Evolutionary conservation across 2,888 invertebrate genomes (phyloP), one percentile per base, ranked within the genome.

Genomic region (Lasioglossum villosulum): DNA sequence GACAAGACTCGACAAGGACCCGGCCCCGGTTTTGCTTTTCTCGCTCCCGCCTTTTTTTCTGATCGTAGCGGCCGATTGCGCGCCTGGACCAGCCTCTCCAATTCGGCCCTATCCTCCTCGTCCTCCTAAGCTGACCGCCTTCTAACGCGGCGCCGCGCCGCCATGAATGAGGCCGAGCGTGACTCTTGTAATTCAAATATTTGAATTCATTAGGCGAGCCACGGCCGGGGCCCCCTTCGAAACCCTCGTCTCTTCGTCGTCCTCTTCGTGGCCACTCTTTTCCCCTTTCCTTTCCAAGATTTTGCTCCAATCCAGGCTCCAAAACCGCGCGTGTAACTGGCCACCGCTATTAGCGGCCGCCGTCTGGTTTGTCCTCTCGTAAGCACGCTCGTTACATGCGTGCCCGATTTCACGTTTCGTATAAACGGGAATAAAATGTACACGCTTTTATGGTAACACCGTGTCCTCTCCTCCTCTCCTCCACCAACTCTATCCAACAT

Each of bases 11-110:
- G 56, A 56, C 56, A 56, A 56, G 56, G 56, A 56, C 56, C 68
- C 68, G 23, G 56, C 75, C 56, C 82, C 82, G 82, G 75, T 87
- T 86, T 88, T 88, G 37, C 87, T 92, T 89, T 89, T 83, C 89
- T 88, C 89, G 87, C 87, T 90, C 45, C 88, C 84, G 88, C 89
- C 90, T 91, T 88, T 89, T 90, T 91, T 90, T 89, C 88, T 93
- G 93, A 94, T 94, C 92, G 88, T 89, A 86, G 86, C 86, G 83
- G 71, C 89, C 90, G 94, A 94, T 94, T 93, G 90, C 89, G 84
- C 87, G 88, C 81, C 87, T 75, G 83, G 87, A 86, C 89, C 90
- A 83, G 88, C 85, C 83, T 71, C 86, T 68, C 80, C 80, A 71
- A 79, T 79, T 78, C 82, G 70, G 73, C 80, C 80, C 42, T 80